Percentiles rank a stretch among this genome's conserved stretches.
These are phyloP conservation scores for Octomys mimax DNA, from an alignment of 2,797 vertebrate genomes.

Conservation along the genomic window DNA sequence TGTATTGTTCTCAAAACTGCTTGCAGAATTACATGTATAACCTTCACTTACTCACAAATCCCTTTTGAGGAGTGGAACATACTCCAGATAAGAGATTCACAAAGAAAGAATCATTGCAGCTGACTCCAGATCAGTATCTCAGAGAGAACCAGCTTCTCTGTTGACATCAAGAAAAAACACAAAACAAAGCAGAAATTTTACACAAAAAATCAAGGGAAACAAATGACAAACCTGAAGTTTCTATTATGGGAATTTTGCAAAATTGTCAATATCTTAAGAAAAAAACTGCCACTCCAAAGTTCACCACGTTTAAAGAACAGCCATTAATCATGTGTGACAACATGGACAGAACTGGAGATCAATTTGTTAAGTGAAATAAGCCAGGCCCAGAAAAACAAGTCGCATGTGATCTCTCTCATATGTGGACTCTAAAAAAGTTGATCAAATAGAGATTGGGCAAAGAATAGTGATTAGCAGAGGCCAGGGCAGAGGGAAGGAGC, in stretches of 20 bases:
- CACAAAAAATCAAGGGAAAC: not conserved
- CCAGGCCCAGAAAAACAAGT: not conserved
- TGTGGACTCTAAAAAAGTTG: not conserved
- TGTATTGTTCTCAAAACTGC: not conserved
- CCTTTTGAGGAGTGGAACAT: not conserved
- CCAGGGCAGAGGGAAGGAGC: not conserved
- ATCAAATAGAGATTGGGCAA: not conserved
- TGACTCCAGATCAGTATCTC: slow-evolving; percentile 42
- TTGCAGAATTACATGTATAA: not conserved
- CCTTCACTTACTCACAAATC: not conserved
- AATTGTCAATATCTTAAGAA: slow-evolving; percentile 25
- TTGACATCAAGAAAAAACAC: not conserved
- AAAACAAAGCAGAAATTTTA: not conserved
- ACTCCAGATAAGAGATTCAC: not conserved
- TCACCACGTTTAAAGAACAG: slow-evolving; percentile 32
- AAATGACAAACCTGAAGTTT: not conserved
- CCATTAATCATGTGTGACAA: not conserved
- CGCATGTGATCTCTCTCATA: not conserved
- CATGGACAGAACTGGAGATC: not conserved
- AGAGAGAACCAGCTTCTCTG: not conserved
- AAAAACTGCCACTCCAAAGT: not conserved
- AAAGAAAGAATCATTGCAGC: not conserved
- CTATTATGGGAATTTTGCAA: not conserved
- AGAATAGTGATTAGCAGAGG: not conserved
- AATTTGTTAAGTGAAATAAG: not conserved